A percentile compares a stretch with the other conserved stretches of the same genome.
phyloP scores from a whole-genome alignment of 2,888 invertebrate genomes.

The Lobophora halterata region DNA sequence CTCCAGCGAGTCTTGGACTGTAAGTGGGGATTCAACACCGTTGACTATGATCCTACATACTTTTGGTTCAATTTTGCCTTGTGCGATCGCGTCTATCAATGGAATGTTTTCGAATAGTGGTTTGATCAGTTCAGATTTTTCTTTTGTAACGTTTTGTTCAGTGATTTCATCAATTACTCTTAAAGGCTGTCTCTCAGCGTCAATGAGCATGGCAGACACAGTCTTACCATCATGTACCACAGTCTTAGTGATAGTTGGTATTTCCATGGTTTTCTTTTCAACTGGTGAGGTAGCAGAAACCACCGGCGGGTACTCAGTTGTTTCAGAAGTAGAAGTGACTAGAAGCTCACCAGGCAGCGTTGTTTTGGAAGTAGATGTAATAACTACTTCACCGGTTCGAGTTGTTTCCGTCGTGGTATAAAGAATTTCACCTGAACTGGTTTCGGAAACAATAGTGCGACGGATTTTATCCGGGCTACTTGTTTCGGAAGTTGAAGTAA shows the following conservation, averaged over 20 bases:
- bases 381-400: constrained; percentile 20
- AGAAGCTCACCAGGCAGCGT: constrained; percentile 18
- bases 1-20: constrained; percentile 85
- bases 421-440: constrained; percentile 12
- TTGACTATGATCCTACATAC: constrained; percentile 83
- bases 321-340: constrained; percentile 30
- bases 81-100: constrained; percentile 83
- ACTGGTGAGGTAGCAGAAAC: constrained; percentile 37
- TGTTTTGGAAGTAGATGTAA: constrained; percentile 11
- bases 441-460: too few relatives aligned
- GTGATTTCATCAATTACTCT: constrained; percentile 73
- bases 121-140: constrained; percentile 47
- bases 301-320: constrained; percentile 40
- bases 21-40: constrained; percentile 81
- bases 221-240: constrained; percentile 51
- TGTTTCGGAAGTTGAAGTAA: too few relatives aligned
- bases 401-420: not conserved
- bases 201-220: constrained; percentile 63
- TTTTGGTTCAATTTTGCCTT: constrained; percentile 84
- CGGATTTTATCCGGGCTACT: too few relatives aligned
- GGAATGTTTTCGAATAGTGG: constrained; percentile 72
- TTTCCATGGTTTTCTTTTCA: constrained; percentile 40
- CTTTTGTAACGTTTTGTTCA: constrained; percentile 67
- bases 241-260: constrained; percentile 30
- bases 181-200: constrained; percentile 70